phyloP scores from a whole-genome alignment of 2,797 vertebrate genomes.

The Allobates femoralis region DNA sequence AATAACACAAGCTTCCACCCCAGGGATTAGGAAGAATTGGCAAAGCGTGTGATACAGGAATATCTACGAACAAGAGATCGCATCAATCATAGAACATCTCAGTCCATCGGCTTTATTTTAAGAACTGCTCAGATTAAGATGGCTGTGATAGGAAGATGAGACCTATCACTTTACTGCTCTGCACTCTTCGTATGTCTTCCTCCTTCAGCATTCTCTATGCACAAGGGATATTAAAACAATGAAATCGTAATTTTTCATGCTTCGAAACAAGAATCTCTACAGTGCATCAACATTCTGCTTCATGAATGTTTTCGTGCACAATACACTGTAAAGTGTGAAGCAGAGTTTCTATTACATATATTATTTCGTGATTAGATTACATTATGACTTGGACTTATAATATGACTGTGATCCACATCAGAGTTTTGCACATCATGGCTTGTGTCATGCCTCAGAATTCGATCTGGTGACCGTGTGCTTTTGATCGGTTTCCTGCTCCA shows the following conservation, averaged over 20 bases:
- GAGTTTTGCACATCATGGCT: no score
- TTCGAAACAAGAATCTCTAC: background rate
- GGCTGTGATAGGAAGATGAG: slow-evolving; percentile 8
- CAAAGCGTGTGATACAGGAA: slow-evolving; percentile 35
- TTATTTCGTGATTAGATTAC: background rate
- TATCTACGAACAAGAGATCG: slow-evolving; percentile 38
- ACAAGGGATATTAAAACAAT: background rate
- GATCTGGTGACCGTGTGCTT: no score
- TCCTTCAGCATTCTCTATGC: background rate
- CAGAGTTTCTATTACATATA: background rate
- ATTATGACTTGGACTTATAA: background rate
- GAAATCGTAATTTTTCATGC: background rate
- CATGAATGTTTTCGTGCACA: background rate
- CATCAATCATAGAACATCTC: slow-evolving; percentile 32
- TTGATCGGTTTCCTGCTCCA: no score
- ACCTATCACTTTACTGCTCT: background rate
- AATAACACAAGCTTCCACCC: slow-evolving; percentile 38
- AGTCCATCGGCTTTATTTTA: slow-evolving; percentile 33
- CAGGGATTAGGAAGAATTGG: slow-evolving; percentile 45
- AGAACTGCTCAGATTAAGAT: slow-evolving; percentile 39
- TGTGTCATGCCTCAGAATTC: no score
- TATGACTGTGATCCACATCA: no score
- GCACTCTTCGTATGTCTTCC: background rate
- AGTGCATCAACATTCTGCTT: background rate
- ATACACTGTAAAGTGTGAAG: background rate